Evolutionary conservation across 2,797 vertebrate species (phyloP), one percentile per base, ranked within the genome.

Genomic region (Darevskia mixta): DNA sequence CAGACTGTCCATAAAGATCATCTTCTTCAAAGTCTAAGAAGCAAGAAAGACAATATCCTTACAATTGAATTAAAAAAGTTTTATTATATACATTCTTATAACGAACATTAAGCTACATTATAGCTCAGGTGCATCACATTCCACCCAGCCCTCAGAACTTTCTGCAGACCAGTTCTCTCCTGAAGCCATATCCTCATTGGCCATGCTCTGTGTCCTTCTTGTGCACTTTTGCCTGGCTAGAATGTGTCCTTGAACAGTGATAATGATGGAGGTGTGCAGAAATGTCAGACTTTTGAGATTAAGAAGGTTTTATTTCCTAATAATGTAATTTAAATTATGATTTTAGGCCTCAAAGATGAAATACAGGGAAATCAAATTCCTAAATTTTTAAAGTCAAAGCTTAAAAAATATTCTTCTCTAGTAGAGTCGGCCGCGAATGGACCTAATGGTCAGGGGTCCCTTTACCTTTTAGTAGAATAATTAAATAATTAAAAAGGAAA

Each of bases 1-100:
- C 98, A 66, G 99, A 99, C 5, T 99, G 99, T 77, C 99, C 98
- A 94, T 98, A 99, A 83, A 99, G 69, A 95, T 99, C 99, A 94
- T 99, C 98, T 92, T 99, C 99, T 79, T 99, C 98, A 95, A 99
- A 98, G 94, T 99, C 99, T 99, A 94, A 9, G 87, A 94, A 92
- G 84, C 35, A 88, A 84, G 92, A 93, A 43, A 61, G 25, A 82
- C n/a, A 85, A 86, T 93, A 83, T 79, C 67, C 15, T 18, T 10
- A 41, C 75, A 67, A 35, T 86, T 92, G 75, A 41, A 82, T 85
- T 43, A 86, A 94, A 90, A 90, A 82, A 72, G 58, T 78, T 49
- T 87, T 79, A n/a, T 61, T 78, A 81, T 64, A 4, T 72, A 45
- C 38, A 38, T 86, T 64, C 69, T 38, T 27, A 86, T 6, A 77